Evolutionary conservation across 2,888 invertebrate species (phyloP), one percentile per base, ranked within the genome.

Genomic region (Erebia aethiops): DNA sequence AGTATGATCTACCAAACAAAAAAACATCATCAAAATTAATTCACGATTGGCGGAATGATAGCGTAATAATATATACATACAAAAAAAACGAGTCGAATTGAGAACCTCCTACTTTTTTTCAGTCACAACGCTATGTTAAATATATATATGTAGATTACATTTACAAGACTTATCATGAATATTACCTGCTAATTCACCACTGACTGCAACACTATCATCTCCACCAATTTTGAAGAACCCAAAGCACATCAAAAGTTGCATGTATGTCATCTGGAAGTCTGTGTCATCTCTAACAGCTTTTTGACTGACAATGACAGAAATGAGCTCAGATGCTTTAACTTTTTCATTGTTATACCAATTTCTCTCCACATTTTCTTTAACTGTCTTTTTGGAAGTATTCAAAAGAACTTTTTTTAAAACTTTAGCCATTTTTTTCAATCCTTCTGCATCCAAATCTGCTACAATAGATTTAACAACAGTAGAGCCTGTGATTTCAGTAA

Each of bases 401-500:
- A 94, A 81, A 51, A 95, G 90, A 9, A 97, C 95, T 61, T 94
- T 94, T 82, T 92, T 94, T 73, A 96, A 96, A 41, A 95, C 82
- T 76, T 94, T 92, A 0, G 95, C 94, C 76, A 96, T 87, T 81
- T 94, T 94, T 79, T 95, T 95, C 0, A 96, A 94, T 9, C 96
- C 95, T 64, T 94, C 93, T 9, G 85, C 86, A 72, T 94, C 94
- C 71, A 97, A 88, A 82, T 93, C 94, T 1, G 91, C 88, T n/a
- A 95, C 95, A 11, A 96, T 91, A 67, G 95, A 94, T 81, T 95
- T 96, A 0, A 96, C 87, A 61, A 96, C 83, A 78, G 95, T 95
- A 14, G 94, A 95, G 13, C 95, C 94, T 21, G 96, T 96, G 46
- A 95, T 95, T 87, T 96, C 96, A 79, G 96, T 96, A 74, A 97